Evolutionary conservation across 2,113 vertebrate genomes (phyloP), one percentile per base, ranked within the genome.

Genomic region (Hucho hucho): DNA sequence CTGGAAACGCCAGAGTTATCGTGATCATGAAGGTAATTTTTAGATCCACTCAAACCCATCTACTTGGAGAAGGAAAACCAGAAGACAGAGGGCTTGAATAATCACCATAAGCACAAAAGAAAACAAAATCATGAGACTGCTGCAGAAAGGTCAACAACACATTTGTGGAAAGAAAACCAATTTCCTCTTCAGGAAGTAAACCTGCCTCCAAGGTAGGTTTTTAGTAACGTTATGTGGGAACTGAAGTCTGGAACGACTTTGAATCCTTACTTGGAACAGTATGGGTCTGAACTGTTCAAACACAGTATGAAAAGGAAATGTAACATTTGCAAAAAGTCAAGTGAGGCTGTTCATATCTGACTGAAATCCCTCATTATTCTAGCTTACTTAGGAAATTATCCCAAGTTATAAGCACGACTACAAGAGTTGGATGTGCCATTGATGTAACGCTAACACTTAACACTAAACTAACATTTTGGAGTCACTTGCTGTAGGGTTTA

Each of bases 151-250:
- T 29, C 24, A 65, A 65, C 64, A 65, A 29, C 64, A 65, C 11
- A 65, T 65, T 63, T 63, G 26, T 25, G 25, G 13, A 25, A 65
- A 65, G 63, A 64, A 64, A 64, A 64, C 63, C 63, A 24, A 64
- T 64, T 26, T 64, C 63, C 24, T 64, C 25, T 64, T 26, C 11
- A 2, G 63, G 14, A 64, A 26, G 25, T 64, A 64, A 29, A 64
- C 63, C 22, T 14, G 13, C 25, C 25, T 11, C 1, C 11, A 14
- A 64, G 63, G 26, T 13, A 65, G 64, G 25, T 65, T 28, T 13
- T 26, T 65, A 29, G 25, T 29, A 13, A 65, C 14, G 2, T 25
- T 1, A 24, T 13, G 3, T 25, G 24, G 64, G 64, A 26, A 65
- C 14, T 16, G 64, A 65, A 65, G 25, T 28, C 64, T 25, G 25